Conservation (phyloP, 2,888 invertebrate genomes). For the Pegoplata infirma region DNA sequence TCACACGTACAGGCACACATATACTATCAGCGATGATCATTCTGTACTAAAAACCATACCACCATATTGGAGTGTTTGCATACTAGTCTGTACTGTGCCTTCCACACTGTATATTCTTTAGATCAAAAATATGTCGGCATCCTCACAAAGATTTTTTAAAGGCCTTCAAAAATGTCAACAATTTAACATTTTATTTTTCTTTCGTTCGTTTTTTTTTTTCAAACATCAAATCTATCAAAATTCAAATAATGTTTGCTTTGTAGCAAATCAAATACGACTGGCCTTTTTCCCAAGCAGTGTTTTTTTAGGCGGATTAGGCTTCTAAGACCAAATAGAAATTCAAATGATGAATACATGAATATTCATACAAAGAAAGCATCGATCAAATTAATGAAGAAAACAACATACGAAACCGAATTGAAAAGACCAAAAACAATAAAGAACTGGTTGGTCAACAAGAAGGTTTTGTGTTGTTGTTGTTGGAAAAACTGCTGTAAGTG, state of each 20-base stretch:
- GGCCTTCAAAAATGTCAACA: neutral
- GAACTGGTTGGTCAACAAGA: neutral
- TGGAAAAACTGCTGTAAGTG: constrained; percentile 28
- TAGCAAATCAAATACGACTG: neutral
- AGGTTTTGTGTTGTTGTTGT: neutral
- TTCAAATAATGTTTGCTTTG: neutral
- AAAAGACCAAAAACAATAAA: constrained; percentile 28
- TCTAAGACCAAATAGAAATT: neutral
- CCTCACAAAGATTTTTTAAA: neutral
- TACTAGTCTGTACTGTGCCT: too few species aligned
- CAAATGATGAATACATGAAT: neutral
- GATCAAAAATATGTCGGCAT: neutral
- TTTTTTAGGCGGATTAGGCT: neutral
- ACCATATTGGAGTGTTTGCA: too few species aligned
- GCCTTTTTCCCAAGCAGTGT: neutral
- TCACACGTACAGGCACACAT: too few species aligned
- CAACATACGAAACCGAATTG: constrained; percentile 34
- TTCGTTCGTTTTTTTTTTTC: neutral
- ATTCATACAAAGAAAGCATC: constrained; percentile 13
- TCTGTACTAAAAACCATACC: too few species aligned
- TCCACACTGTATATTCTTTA: too few species aligned
- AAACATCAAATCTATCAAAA: neutral
- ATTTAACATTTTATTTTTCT: neutral
- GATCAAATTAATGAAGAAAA: constrained; percentile 29
- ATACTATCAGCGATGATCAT: too few species aligned